phyloP scores from a whole-genome alignment of 2,888 invertebrate species.

The Brenthis hecate region DNA sequence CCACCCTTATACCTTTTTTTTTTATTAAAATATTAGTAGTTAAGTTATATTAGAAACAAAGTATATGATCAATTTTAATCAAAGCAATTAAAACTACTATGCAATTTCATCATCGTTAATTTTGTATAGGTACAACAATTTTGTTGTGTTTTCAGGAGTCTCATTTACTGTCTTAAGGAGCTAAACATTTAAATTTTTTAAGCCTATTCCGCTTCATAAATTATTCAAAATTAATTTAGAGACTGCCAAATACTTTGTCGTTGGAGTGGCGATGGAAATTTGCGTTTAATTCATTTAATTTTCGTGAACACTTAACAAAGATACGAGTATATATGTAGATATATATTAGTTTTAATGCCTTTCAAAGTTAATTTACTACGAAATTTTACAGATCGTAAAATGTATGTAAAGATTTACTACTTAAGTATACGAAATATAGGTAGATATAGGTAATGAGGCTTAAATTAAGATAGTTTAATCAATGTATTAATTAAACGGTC shows the following conservation, averaged over 20 bases:
- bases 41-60: not conserved
- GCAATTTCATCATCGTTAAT: not conserved
- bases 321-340: not conserved
- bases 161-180: conserved; percentile 8
- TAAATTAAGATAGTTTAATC: too few species aligned
- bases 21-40: too few species aligned
- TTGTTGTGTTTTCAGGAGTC: conserved; percentile 7
- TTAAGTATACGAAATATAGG: too few species aligned
- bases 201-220: conserved; percentile 23
- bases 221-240: conserved; percentile 27
- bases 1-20: too few species aligned
- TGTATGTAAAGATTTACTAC: too few species aligned
- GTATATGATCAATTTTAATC: not conserved
- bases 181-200: conserved; percentile 23
- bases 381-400: too few species aligned
- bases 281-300: conserved; percentile 14
- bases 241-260: conserved; percentile 1
- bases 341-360: too few species aligned
- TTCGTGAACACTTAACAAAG: conserved; percentile 9
- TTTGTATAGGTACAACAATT: conserved; percentile 8
- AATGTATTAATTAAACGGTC: too few species aligned
- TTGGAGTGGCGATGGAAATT: conserved; percentile 3
- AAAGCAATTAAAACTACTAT: not conserved
- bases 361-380: too few species aligned
- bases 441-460: too few species aligned